phyloP scores from a whole-genome alignment of 2,888 invertebrate genomes.

The Ochropleura leucogaster region DNA sequence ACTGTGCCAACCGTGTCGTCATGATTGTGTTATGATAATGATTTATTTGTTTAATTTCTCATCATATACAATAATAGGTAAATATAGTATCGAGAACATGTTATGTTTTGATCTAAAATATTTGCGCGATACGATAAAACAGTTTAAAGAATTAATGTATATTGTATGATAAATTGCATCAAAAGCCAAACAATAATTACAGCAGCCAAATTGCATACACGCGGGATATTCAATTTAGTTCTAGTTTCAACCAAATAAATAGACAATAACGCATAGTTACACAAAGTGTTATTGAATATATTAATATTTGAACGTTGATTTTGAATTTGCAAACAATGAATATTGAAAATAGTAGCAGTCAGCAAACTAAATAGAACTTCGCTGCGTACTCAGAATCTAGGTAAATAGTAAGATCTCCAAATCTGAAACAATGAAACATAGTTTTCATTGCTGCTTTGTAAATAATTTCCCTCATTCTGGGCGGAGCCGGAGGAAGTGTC shows the following conservation, averaged over 20 bases:
- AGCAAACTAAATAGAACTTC: constrained; percentile 1
- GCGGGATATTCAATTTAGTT: constrained; percentile 45
- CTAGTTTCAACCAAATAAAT: constrained; percentile 31
- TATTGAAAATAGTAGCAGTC: constrained; percentile 6
- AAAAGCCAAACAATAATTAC: constrained; percentile 38
- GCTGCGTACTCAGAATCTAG: not conserved
- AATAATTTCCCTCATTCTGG: too few relatives aligned
- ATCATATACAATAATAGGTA: not conserved
- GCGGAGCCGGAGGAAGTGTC: too few relatives aligned
- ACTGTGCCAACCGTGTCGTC: too few relatives aligned
- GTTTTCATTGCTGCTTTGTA: not conserved
- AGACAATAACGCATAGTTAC: constrained; percentile 42
- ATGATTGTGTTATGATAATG: not conserved
- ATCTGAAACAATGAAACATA: not conserved
- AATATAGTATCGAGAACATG: not conserved
- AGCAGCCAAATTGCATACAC: constrained; percentile 23
- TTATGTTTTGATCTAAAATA: not conserved
- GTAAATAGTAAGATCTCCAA: not conserved
- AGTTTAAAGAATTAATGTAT: not conserved
- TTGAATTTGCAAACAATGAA: constrained; percentile 26
- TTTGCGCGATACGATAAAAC: not conserved
- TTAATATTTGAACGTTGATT: constrained; percentile 41
- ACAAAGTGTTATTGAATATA: constrained; percentile 45
- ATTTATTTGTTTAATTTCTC: not conserved
- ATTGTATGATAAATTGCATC: constrained; percentile 19